These are phyloP conservation scores for Philhelius pedissequus DNA, from an alignment of 2,888 invertebrate species.

Conservation along the genomic window DNA sequence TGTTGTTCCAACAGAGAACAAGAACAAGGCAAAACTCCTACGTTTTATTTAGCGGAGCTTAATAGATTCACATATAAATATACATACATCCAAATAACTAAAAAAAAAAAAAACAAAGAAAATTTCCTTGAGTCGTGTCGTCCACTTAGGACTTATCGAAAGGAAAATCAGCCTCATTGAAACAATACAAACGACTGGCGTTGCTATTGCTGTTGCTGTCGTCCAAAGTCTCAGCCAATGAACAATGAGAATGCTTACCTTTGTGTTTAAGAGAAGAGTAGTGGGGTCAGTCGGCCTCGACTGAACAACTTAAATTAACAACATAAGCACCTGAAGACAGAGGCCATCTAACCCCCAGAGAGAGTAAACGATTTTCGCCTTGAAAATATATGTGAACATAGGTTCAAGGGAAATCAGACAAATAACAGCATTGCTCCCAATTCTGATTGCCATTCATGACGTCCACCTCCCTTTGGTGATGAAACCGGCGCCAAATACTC, in stretches of 20 bases:
- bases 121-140: conserved; percentile 33
- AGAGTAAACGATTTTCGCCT: conserved; percentile 8
- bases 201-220: neutral
- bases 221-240: neutral
- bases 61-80: neutral
- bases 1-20: no score
- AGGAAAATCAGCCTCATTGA: conserved; percentile 25
- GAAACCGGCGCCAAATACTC: conserved; percentile 32
- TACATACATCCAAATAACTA: neutral
- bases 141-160: conserved; percentile 20
- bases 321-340: conserved; percentile 21
- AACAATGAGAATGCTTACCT: conserved; percentile 7
- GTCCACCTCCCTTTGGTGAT: conserved; percentile 19
- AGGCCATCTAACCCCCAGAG: neutral
- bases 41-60: conserved; percentile 33
- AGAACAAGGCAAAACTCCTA: neutral
- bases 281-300: neutral
- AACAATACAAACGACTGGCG: conserved; percentile 28
- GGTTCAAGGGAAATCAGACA: conserved; percentile 37
- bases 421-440: conserved; percentile 22
- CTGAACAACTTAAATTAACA: conserved; percentile 43
- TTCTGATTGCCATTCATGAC: conserved; percentile 39
- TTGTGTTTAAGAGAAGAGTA: neutral
- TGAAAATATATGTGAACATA: conserved; percentile 7
- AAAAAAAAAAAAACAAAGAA: neutral